phyloP scores from a whole-genome alignment of 1,140 invertebrate species.

The Conus ventricosus region DNA sequence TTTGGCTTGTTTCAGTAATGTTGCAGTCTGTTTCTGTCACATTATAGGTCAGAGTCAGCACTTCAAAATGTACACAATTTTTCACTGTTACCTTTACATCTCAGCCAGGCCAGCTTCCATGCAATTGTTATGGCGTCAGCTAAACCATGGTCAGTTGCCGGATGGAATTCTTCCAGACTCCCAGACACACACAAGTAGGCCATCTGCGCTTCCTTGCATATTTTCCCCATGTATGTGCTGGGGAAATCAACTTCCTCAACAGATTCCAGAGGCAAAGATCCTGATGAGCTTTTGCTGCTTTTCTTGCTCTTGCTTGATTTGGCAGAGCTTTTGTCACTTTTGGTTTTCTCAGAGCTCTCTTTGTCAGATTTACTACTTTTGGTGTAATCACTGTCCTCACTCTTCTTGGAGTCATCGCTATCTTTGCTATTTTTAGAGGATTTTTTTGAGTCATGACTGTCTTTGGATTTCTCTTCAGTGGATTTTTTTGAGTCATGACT shows the following conservation, averaged over 20 bases:
- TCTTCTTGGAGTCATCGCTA: neutral
- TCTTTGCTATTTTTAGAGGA: no score
- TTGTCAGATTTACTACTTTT: no score
- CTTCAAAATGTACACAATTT: no score
- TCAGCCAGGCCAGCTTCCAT: neutral
- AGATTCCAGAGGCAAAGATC: neutral
- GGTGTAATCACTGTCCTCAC: neutral
- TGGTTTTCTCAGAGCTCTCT: no score
- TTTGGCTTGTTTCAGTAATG: no score
- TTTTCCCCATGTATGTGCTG: neutral
- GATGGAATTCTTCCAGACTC: conserved; percentile 1
- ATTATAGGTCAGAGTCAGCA: no score
- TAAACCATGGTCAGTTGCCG: neutral
- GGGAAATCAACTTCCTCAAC: neutral
- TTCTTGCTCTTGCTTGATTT: neutral
- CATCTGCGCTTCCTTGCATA: neutral
- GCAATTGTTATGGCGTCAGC: neutral
- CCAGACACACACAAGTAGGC: neutral
- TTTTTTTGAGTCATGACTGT: neutral
- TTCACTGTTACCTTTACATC: neutral
- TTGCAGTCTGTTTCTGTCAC: no score
- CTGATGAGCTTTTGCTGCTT: neutral
- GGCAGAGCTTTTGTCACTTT: neutral
- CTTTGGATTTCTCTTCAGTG: neutral
- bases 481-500: no score